These are phyloP conservation scores for Saguinus imperator DNA, from an alignment of 2,113 vertebrate species.

Conservation along the genomic window DNA sequence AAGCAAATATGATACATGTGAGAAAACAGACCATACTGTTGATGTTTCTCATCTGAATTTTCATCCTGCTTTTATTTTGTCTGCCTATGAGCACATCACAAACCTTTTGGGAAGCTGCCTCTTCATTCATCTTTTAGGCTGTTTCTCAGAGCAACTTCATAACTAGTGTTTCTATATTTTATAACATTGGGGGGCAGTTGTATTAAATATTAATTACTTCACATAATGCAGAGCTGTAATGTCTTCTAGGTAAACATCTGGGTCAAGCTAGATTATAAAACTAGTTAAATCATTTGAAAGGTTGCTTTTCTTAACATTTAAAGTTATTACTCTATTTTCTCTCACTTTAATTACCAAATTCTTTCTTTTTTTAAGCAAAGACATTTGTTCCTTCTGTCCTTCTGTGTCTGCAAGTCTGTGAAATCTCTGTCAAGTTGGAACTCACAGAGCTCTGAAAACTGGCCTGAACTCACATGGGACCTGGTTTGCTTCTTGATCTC, in stretches of 20 bases:
- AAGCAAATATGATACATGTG: neutral
- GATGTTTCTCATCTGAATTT: neutral
- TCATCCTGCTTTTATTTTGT: neutral
- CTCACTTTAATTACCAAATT: constrained; percentile 36
- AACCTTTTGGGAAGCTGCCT: neutral
- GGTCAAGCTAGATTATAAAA: neutral
- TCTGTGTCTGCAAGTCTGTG: neutral
- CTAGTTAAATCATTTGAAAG: neutral
- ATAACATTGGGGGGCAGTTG: neutral
- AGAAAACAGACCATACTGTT: constrained; percentile 1
- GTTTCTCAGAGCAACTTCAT: constrained; percentile 7
- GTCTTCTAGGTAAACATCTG: constrained; percentile 24
- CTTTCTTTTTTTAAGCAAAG: constrained; percentile 37
- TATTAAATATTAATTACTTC: neutral
- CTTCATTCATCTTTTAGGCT: neutral
- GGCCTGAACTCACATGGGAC: neutral
- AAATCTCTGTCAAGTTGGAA: constrained; percentile 2
- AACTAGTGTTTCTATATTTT: neutral
- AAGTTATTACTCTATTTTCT: neutral
- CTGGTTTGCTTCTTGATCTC: neutral
- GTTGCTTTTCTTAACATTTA: neutral
- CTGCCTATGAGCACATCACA: neutral
- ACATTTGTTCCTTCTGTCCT: neutral
- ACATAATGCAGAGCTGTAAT: neutral
- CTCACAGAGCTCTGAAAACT: neutral